Evolutionary conservation across 2,888 invertebrate genomes (phyloP).

Genomic region (Oligia fasciuncula): DNA sequence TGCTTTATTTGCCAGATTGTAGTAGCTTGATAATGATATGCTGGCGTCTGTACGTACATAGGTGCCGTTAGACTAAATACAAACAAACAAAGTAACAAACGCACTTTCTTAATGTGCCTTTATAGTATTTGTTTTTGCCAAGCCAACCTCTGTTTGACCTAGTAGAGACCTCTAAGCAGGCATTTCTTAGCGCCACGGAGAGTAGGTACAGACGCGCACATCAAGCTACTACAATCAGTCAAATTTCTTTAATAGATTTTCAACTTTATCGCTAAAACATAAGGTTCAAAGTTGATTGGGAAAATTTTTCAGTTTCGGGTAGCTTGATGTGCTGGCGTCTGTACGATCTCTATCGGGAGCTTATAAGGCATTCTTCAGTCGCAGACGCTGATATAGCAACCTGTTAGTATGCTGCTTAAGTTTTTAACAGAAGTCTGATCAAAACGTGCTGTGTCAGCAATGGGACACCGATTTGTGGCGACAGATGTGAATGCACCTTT

Average conservation of each 20-base stretch:
- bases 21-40: too few species aligned
- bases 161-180: neutral
- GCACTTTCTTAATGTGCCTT: neutral
- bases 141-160: constrained; percentile 1
- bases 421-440: constrained; percentile 2
- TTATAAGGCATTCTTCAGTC: neutral
- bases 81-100: neutral
- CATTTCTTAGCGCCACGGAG: constrained; percentile 11
- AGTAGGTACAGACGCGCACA: too few species aligned
- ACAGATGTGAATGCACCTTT: neutral
- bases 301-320: too few species aligned
- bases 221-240: too few species aligned
- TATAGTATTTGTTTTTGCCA: neutral
- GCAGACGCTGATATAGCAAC: constrained; percentile 27
- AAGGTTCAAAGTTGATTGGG: too few species aligned
- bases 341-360: neutral
- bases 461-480: neutral
- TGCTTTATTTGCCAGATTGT: too few species aligned
- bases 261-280: too few species aligned
- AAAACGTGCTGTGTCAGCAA: neutral
- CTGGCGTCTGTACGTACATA: too few species aligned
- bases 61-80: constrained; percentile 5
- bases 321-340: too few species aligned
- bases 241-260: too few species aligned
- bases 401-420: neutral